These are phyloP conservation scores for Pachypanchax playfairii DNA, from an alignment of 2,113 vertebrate species.

Conservation along the genomic window DNA sequence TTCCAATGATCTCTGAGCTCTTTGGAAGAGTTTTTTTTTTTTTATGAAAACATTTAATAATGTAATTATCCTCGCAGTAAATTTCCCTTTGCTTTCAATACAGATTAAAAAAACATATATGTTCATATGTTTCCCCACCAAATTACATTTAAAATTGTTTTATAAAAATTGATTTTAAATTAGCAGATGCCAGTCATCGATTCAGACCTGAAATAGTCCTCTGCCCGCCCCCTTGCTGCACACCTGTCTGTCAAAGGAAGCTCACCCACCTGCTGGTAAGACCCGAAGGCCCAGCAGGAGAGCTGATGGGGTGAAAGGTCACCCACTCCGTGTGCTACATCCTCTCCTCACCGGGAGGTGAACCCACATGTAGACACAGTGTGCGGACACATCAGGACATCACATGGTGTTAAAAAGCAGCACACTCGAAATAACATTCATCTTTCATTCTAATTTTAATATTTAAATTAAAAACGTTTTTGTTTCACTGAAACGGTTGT, in stretches of 20 bases:
- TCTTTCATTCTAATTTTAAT: slow-evolving; percentile 19
- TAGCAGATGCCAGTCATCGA: neutral
- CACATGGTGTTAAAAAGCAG: slow-evolving; percentile 58
- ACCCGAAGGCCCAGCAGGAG: slow-evolving; percentile 43
- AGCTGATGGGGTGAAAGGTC: slow-evolving; percentile 59
- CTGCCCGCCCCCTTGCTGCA: neutral
- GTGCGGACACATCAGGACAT: slow-evolving; percentile 22
- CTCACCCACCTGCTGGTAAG: slow-evolving; percentile 30
- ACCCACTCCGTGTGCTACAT: slow-evolving; percentile 42
- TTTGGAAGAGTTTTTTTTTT: neutral
- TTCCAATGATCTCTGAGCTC: neutral
- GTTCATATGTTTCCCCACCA: too few relatives aligned
- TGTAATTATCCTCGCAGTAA: too few relatives aligned
- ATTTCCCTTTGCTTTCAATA: too few relatives aligned
- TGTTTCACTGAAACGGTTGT: too few relatives aligned
- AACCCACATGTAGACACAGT: slow-evolving; percentile 29
- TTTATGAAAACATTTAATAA: too few relatives aligned
- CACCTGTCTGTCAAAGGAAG: slow-evolving; percentile 32
- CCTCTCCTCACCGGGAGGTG: slow-evolving; percentile 40
- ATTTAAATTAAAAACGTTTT: too few relatives aligned
- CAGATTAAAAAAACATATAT: too few relatives aligned
- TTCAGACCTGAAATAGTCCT: slow-evolving; percentile 28
- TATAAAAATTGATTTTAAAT: neutral
- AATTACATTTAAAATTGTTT: neutral
- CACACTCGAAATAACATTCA: slow-evolving; percentile 18